Base-by-base conservation (phyloP, 2,888 invertebrate species). In the Gandaritis pyraliata region DNA sequence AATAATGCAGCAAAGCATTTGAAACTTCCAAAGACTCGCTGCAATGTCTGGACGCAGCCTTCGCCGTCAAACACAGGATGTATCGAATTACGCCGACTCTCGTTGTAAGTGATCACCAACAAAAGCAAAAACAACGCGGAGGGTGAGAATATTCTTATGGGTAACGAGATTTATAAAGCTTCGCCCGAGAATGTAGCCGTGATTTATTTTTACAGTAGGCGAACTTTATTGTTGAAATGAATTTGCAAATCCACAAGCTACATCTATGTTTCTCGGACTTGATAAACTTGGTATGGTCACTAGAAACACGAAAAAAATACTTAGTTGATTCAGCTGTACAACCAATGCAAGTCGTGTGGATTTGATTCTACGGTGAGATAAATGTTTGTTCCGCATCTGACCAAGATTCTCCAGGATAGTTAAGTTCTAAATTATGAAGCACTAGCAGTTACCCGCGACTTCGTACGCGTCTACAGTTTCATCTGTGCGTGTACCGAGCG, bases 91-190 rank as follows among this genome's bases (percentile, higher is more conserved):
- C 91, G 72, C 80, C 58, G 70, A 79, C 83, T 85, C 83, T 83
- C 86, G 78, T 74, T 88, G 90, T 90, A 92, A 90, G 83, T 81
- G 90, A 92, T 90, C 90, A 81, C 80, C 72, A 84, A 83, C 78
- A 77, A 82, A 77, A 72, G 80, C 71, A 72, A 75, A 66, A 65
- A 71, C 66, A 69, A 66, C 63, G 76, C 76, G 81, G 48, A 64
- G 89, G 88, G 90, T 90, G 90, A 87, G 90, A 90, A 88, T 84
- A 83, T 85, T 86, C 86, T 84, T 85, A 85, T 83, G 33, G 48
- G 11, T 48, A 48, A 48, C 30, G 78, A 84, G 87, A 87, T 83
- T 90, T 90, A 81, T 91, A 90, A 80, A 90, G 90, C 90, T 91
- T 90, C 90, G 73, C 72, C 68, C 67, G 85, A 86, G 80, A 85